Conservation (phyloP, 1,140 invertebrate genomes). For the Neoseiulus cucumeris region DNA sequence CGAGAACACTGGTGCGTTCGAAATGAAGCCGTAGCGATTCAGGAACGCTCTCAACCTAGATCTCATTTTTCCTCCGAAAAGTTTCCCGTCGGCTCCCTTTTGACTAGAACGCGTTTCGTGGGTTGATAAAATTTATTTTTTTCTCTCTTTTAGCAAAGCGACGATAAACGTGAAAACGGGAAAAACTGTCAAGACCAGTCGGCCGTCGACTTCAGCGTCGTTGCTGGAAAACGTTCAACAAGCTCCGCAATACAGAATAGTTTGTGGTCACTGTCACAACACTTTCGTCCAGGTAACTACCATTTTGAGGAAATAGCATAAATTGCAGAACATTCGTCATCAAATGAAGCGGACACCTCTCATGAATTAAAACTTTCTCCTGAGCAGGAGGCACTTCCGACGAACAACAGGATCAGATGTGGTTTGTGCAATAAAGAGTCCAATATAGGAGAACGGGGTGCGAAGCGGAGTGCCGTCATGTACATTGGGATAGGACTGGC, state of each 20-base stretch:
- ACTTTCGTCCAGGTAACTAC: constrained; percentile 1
- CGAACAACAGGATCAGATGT: background rate
- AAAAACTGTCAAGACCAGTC: background rate
- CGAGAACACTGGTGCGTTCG: background rate
- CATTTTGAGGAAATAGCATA: too few species aligned
- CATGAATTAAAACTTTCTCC: too few species aligned
- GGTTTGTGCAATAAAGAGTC: background rate
- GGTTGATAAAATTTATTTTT: too few species aligned
- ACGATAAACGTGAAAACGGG: background rate
- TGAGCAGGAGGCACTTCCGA: too few species aligned
- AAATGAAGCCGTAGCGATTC: too few species aligned
- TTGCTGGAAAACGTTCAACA: background rate
- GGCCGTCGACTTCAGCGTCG: background rate
- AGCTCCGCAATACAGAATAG: background rate
- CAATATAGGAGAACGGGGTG: background rate
- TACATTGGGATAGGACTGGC: background rate
- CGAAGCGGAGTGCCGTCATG: background rate
- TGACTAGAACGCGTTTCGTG: too few species aligned
- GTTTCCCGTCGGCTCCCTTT: too few species aligned
- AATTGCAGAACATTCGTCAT: too few species aligned
- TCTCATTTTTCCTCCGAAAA: too few species aligned
- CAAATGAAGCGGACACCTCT: too few species aligned
- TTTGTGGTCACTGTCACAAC: background rate
- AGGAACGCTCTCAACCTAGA: too few species aligned
- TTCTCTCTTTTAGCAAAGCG: background rate